A percentile compares a stretch with the other conserved stretches of the same genome.
phyloP scores from a whole-genome alignment of 2,888 invertebrate species.

The Mesorhabditis belari region DNA sequence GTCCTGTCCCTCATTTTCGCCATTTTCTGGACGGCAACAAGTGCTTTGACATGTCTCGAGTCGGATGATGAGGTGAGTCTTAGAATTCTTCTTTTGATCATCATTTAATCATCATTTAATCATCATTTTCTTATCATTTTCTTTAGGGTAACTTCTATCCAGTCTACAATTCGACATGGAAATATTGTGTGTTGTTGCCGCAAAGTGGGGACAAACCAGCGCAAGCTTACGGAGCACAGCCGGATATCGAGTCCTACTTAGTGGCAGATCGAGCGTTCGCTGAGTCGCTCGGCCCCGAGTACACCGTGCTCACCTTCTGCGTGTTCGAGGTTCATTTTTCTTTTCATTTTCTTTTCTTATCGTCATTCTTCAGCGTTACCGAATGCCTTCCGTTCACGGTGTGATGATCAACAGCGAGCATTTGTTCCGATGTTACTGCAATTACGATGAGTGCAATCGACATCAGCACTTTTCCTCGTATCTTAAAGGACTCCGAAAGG shows the following conservation, averaged over 20 bases:
- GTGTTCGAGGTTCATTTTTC: background rate
- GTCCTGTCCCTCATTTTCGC: background rate
- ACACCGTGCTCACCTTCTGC: background rate
- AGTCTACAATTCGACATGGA: background rate
- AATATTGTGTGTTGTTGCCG: background rate
- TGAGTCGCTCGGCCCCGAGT: too few relatives aligned
- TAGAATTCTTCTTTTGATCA: background rate
- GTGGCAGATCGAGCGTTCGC: background rate
- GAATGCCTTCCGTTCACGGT: background rate
- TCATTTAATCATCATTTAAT: background rate
- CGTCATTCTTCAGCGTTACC: background rate
- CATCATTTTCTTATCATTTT: background rate
- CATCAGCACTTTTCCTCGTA: background rate
- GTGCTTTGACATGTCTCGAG: background rate
- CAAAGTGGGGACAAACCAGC: background rate
- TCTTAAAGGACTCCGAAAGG: background rate
- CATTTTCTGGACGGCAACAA: background rate
- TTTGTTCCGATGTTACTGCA: slow-evolving; percentile 43
- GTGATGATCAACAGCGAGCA: slow-evolving; percentile 16
- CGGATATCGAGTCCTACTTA: background rate
- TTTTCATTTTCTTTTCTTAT: too few relatives aligned
- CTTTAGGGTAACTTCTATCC: background rate
- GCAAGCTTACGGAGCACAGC: background rate
- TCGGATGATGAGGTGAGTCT: background rate
- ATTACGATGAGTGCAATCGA: slow-evolving; percentile 36